Base-by-base conservation (phyloP, 2,888 invertebrate genomes). In the Cepaea hortensis region DNA sequence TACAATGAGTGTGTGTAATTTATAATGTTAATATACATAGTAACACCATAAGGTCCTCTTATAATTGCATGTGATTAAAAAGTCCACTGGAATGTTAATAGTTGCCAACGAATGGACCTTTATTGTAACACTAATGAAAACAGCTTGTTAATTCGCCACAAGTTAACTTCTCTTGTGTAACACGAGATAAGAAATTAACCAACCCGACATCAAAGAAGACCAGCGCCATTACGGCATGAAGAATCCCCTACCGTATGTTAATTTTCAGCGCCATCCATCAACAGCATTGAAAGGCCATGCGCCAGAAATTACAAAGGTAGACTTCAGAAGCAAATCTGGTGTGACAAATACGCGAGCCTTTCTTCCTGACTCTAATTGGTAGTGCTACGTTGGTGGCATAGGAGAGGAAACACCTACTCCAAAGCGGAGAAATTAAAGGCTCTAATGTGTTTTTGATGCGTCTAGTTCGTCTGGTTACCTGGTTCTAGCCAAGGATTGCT, bases 401-500 rank as follows among this genome's bases (percentile, higher is more conserved):
- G 13, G 48, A 15, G 5, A 50, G 73, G 23, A 82, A 46, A 15
- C 50, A 55, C 46, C 68, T 5, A 23, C 68, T 23, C 77, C 7
- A 35, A 62, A 55, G 6, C 82, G 3, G 23, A n/a, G 23, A 55
- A 72, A 70, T 35, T 82, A 20, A 84, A 75, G 68, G 35, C 77
- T 35, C 70, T 84, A 84, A 77, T 77, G 77, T 23, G 35, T 84
- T 84, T 84, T 84, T 84, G 84, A 84, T 84, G 77, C 79, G 77
- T 15, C 15, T 20, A 18, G 84, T n/a, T 46, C 9, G 50, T 3
- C 84, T 48, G 9, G 77, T 84, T 84, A 77, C 84, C 70, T 70
- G 77, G 68, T 84, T 68, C 20, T n/a, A 68, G n/a, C n/a, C 15
- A 65, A 65, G 46, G 48, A 23, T 15, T 35, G 23, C 81, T 13